Evolutionary conservation across 2,113 vertebrate species (phyloP), one percentile per base, ranked within the genome.

Genomic region (Hiodon alosoides): DNA sequence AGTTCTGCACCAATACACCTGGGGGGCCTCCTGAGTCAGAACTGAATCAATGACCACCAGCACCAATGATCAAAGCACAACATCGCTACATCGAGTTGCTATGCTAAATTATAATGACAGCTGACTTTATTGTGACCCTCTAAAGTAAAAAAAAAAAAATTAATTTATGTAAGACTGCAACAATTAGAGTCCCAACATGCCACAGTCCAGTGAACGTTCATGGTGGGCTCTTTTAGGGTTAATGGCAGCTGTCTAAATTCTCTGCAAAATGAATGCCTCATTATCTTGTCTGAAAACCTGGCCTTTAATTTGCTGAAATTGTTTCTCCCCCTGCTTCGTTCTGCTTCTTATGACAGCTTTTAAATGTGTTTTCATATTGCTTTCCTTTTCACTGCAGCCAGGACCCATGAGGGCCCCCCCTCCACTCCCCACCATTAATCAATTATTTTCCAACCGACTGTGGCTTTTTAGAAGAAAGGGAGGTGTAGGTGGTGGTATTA

Each of bases 281-380:
- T 83, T 81, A 83, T 78, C 81, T 78, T 72, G 73, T 80, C 81
- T 75, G 72, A 60, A 82, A 69, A 71, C 77, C 73, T 58, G 73
- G 78, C 65, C 60, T 80, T 73, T 79, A 82, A 85, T 81, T 73
- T 79, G 77, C 48, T 13, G 58, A 79, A 78, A 79, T 71, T 76
- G 76, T 83, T 79, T 66, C 70, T 5, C 66, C 74, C 51, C 75
- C 67, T 74, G 71, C 67, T 77, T 57, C 75, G 6, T 54, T 14
- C 74, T 77, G n/a, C 67, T 58, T 57, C 31, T 8, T 69, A 58
- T 83, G 84, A 83, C 76, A 78, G 76, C 59, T 79, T 85, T 80
- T 75, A 78, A 83, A 84, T 84, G 85, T 76, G 79, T 84, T 83
- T 86, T 78, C 80, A 80, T 79, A 79, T 83, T 82, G 78, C 79